Evolutionary conservation across 2,888 invertebrate genomes (phyloP).

Genomic region (Dynastes maya): DNA sequence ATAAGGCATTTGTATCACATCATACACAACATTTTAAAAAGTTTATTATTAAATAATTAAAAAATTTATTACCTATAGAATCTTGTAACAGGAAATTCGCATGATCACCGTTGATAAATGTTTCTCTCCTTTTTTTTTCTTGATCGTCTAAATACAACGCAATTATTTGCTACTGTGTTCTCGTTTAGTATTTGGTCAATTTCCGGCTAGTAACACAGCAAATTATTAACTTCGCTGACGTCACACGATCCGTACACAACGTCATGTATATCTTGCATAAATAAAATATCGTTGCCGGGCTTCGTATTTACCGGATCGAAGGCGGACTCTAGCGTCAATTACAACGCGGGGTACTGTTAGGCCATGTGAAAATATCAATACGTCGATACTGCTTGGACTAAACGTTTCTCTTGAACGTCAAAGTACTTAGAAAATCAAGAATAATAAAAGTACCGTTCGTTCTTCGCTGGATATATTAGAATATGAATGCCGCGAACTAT

Average conservation of each 20-base stretch:
- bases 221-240: slow-evolving; percentile 45
- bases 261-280: not conserved
- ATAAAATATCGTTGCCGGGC: slow-evolving; percentile 10
- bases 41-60: not conserved
- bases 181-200: slow-evolving; percentile 19
- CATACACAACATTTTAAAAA: not conserved
- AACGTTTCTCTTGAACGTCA: too few species aligned
- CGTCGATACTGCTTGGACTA: not conserved
- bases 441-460: slow-evolving; percentile 8
- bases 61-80: not conserved
- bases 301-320: not conserved
- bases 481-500: not conserved
- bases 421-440: not conserved
- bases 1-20: not conserved
- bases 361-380: slow-evolving; percentile 4
- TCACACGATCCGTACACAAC: slow-evolving; percentile 1
- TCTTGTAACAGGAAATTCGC: slow-evolving; percentile 42
- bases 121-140: slow-evolving; percentile 17
- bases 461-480: not conserved
- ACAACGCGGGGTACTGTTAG: not conserved
- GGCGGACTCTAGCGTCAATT: not conserved
- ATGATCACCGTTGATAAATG: slow-evolving; percentile 21
- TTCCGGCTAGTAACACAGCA: slow-evolving; percentile 42
- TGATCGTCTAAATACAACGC: slow-evolving; percentile 2
- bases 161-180: not conserved